Evolutionary conservation across 2,797 vertebrate genomes (phyloP), one percentile per base, ranked within the genome.

Genomic region (Sorex maritimensis): DNA sequence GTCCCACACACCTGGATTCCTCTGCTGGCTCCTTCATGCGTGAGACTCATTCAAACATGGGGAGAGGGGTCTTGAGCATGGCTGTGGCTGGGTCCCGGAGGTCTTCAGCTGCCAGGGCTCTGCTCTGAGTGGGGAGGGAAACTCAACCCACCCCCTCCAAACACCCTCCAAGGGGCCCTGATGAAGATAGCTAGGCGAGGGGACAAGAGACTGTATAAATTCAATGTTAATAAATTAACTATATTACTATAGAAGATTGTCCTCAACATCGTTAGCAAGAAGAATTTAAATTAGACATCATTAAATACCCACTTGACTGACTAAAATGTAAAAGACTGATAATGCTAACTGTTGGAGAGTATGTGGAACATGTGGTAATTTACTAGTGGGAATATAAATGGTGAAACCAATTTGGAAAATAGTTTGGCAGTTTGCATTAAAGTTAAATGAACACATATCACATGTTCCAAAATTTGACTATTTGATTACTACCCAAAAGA

Each of bases 201-300:
- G 34, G 34, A 2, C 34, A 34, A 34, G 34, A 34, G 34, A 34
- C 34, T 13, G 13, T 41, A 14, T 2, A 71, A 28, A 44, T 21
- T 58, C 41, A 58, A 65, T 23, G 34, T 14, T 81, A 77, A 78
- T 26, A 44, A 7, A 1, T 46, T 49, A 74, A 26, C 49, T 55
- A 26, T 34, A 80, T 30, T 24, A 75, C 11, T 44, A 58, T 41
- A 65, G 55, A 84, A 82, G 21, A 14, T 3, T 13, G 38, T n/a
- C 38, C 28, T 87, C 41, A 71, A n/a, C 61, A 69, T 49, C 49
- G 67, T 79, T 83, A 92, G 30, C 9, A 34, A 17, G 67, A 30
- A 81, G 79, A 82, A 86, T 92, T 52, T 46, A 79, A 52, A 72
- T 89, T 61, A 86, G 38, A 65, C 44, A 80, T 26, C 6, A 63